Percentiles rank a stretch among this genome's conserved stretches.
phyloP scores from a whole-genome alignment of 2,113 vertebrate species.

The Numida meleagris region DNA sequence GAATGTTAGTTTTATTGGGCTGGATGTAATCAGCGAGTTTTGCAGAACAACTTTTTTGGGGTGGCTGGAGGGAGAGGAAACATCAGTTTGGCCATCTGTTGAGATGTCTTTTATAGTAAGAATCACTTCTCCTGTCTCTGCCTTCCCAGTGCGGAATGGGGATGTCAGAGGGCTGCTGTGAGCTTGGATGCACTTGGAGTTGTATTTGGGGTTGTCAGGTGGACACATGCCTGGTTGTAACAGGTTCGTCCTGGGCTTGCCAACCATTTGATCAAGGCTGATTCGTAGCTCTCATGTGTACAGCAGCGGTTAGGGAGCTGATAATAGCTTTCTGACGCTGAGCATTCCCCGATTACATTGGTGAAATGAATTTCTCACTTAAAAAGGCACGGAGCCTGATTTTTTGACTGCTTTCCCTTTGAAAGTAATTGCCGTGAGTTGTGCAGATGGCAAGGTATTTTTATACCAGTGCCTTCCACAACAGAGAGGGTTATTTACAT shows the following conservation, averaged over 20 bases:
- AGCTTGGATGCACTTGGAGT: background rate
- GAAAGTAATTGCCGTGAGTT: background rate
- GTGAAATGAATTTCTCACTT: background rate
- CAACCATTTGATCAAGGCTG: background rate
- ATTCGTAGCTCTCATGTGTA: background rate
- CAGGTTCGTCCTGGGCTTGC: background rate
- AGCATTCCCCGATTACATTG: accelerated
- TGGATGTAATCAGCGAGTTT: background rate
- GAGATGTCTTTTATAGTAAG: background rate
- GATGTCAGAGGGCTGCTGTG: background rate
- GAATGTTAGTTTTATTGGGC: background rate
- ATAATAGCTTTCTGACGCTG: background rate
- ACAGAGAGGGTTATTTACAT: background rate
- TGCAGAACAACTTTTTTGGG: background rate
- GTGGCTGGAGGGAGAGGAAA: background rate
- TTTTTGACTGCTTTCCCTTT: background rate
- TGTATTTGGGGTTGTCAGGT: background rate
- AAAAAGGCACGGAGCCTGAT: background rate
- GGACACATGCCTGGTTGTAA: background rate
- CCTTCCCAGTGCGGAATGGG: background rate
- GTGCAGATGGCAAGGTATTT: background rate
- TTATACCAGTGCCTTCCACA: background rate
- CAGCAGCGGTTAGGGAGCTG: background rate
- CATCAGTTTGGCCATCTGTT: background rate
- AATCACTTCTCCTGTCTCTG: background rate